Conservation (phyloP, 1,140 invertebrate genomes). For the Atta colombica region DNA sequence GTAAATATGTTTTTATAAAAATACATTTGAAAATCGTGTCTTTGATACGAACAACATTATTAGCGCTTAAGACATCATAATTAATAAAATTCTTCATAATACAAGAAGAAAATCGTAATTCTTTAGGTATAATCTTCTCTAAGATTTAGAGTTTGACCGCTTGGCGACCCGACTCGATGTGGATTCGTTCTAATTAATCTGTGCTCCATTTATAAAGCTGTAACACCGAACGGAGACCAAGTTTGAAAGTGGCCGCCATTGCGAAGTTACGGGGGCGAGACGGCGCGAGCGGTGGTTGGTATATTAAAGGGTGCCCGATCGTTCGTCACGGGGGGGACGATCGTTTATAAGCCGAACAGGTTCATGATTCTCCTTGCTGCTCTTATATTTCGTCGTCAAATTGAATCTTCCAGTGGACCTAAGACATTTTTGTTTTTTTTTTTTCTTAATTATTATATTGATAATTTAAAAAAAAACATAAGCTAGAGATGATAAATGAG, state of each 20-base stretch:
- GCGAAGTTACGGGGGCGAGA: conserved; percentile 6
- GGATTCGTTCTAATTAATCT: conserved; percentile 72
- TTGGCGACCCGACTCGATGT: conserved; percentile 25
- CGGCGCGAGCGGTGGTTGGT: conserved; percentile 24
- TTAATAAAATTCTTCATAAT: conserved; percentile 16
- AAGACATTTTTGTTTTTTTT: background rate
- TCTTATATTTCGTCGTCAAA: conserved; percentile 49
- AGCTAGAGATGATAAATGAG: background rate
- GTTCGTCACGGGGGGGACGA: conserved; percentile 47
- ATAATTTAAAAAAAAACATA: background rate
- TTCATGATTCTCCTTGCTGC: conserved; percentile 40
- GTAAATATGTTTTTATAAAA: background rate
- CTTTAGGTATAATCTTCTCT: background rate
- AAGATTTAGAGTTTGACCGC: conserved; percentile 37
- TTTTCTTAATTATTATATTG: conserved; percentile 1
- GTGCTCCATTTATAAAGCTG: conserved; percentile 68
- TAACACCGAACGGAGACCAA: conserved; percentile 67
- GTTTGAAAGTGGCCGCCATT: conserved; percentile 66
- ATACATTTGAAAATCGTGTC: background rate
- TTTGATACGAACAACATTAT: background rate
- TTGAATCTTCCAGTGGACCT: conserved; percentile 28
- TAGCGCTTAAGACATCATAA: background rate
- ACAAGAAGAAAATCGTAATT: conserved; percentile 16
- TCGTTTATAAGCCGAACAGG: conserved; percentile 55
- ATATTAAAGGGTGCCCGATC: conserved; percentile 61